Conservation (phyloP, 2,888 invertebrate species). For the Oeneis ivallda region DNA sequence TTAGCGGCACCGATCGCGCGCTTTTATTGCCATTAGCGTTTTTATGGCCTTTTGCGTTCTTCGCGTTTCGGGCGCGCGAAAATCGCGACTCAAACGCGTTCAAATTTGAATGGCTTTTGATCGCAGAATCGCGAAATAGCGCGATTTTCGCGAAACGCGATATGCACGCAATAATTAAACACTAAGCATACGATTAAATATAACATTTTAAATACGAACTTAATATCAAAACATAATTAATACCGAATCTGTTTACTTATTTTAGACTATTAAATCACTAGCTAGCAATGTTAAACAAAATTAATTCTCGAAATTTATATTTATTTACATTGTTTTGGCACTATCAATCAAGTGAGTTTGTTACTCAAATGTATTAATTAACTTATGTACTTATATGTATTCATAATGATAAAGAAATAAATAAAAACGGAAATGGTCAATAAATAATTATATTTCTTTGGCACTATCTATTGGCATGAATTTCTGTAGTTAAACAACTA, state of each 20-base stretch:
- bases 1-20: no score
- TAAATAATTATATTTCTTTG: background rate
- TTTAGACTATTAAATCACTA: conserved; percentile 24
- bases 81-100: no score
- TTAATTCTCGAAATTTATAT: conserved; percentile 1
- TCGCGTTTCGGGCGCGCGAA: no score
- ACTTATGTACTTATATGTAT: background rate
- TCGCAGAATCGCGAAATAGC: no score
- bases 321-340: conserved; percentile 29
- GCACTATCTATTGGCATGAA: conserved; percentile 4
- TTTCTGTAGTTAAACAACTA: background rate
- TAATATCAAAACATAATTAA: conserved; percentile 24
- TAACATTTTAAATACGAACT: conserved; percentile 27
- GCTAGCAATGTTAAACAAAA: conserved; percentile 14
- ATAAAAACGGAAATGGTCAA: background rate
- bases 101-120: no score
- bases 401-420: background rate
- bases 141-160: no score
- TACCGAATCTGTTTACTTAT: conserved; percentile 13
- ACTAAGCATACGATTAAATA: conserved; percentile 28
- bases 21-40: no score
- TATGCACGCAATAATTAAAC: conserved; percentile 18
- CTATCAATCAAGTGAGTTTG: conserved; percentile 7
- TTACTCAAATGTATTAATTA: no score
- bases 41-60: no score